Conservation (phyloP, 2,888 invertebrate genomes). For the Idaea straminata region DNA sequence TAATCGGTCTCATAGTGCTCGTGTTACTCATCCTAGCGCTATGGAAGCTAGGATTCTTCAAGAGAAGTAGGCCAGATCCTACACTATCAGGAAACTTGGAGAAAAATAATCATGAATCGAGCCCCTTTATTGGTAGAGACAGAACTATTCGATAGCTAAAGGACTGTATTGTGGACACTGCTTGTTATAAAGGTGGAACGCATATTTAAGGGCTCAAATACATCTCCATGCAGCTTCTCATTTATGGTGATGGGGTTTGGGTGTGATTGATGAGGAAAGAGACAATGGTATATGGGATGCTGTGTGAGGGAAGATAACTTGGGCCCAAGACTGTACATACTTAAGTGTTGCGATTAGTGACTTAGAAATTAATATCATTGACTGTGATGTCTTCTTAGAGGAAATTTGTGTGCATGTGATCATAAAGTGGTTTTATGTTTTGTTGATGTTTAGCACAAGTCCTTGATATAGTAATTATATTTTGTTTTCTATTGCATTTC, state of each 20-base stretch:
- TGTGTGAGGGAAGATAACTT: background rate
- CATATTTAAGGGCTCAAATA: conserved; percentile 37
- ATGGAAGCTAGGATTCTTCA: conserved; percentile 95
- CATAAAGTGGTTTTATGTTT: conserved; percentile 58
- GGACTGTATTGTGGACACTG: conserved; percentile 19
- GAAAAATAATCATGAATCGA: conserved; percentile 85
- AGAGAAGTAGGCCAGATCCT: conserved; percentile 90
- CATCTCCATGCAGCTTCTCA: conserved; percentile 15
- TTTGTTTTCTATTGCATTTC: conserved; percentile 66
- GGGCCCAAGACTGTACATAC: background rate
- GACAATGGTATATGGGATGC: background rate
- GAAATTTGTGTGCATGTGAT: conserved; percentile 69
- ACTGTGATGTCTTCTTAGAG: conserved; percentile 80
- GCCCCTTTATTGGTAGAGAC: conserved; percentile 80
- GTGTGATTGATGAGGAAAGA: conserved; percentile 1
- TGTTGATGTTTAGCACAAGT: conserved; percentile 64
- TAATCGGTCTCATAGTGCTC: conserved; percentile 91
- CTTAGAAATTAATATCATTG: conserved; percentile 60
- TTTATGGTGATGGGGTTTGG: conserved; percentile 9
- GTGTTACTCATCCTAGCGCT: conserved; percentile 88
- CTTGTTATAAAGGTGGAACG: conserved; percentile 31
- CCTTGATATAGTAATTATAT: conserved; percentile 45
- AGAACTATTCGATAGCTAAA: conserved; percentile 72
- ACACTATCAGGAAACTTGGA: conserved; percentile 90
- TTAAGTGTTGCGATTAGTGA: conserved; percentile 28